Conservation (phyloP, 2,113 vertebrate genomes). For the Alectura lathami region DNA sequence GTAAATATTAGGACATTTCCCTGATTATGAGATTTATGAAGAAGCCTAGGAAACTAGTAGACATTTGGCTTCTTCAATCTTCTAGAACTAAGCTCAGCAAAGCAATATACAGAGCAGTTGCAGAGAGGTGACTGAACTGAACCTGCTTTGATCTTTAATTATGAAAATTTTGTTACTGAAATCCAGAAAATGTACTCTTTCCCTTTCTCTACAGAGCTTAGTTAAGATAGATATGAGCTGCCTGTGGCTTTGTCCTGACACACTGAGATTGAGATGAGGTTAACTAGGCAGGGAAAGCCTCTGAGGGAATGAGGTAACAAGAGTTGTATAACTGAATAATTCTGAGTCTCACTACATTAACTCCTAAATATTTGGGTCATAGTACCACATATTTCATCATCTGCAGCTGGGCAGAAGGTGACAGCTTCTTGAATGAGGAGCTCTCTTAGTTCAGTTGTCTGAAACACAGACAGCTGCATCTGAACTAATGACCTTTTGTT, state of each 20-base stretch:
- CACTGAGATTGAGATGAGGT: not conserved
- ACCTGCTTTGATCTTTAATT: not conserved
- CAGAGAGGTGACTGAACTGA: not conserved
- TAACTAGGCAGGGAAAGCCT: not conserved
- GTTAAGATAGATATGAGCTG: not conserved
- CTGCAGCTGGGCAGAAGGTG: constrained; percentile 4
- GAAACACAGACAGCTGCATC: not conserved
- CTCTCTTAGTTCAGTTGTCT: not conserved
- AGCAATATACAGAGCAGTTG: not conserved
- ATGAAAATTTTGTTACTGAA: not conserved
- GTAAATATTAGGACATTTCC: not conserved
- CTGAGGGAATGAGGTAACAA: not conserved
- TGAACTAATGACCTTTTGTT: not conserved
- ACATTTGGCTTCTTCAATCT: not conserved
- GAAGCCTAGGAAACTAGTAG: not conserved
- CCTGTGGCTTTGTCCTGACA: not conserved
- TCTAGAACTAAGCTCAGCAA: not conserved
- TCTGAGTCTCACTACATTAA: not conserved
- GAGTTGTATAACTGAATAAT: not conserved
- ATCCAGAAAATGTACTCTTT: not conserved
- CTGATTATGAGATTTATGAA: not conserved
- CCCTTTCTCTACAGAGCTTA: not conserved
- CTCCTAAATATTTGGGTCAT: not conserved
- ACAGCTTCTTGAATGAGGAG: not conserved
- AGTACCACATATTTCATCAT: not conserved